These are phyloP conservation scores for Parazoanthus atlanticus DNA, from an alignment of 92 coral and sea anemone genomes.

Conservation along the genomic window DNA sequence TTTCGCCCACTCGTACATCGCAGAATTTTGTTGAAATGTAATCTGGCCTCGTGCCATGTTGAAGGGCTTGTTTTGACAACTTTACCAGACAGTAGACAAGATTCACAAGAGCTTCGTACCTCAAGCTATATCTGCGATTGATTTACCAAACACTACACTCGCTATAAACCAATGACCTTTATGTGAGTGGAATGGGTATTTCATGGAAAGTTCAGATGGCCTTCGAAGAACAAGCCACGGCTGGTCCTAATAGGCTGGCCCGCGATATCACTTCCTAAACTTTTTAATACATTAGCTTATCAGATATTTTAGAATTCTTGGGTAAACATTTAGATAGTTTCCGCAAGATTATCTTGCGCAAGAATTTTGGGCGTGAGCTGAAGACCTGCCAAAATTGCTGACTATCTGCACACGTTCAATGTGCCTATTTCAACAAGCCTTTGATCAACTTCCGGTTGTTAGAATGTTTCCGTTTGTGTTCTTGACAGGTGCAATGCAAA, in stretches of 20 bases:
- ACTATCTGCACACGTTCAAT: conserved; percentile 1
- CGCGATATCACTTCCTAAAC: not conserved
- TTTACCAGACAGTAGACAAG: conserved; percentile 5
- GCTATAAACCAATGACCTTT: not conserved
- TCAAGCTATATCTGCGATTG: conserved; percentile 26
- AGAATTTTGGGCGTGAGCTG: conserved; percentile 22
- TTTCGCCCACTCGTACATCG: not conserved
- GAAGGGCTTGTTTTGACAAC: not conserved
- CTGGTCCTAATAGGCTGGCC: not conserved
- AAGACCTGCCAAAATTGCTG: not conserved
- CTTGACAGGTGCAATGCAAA: not conserved
- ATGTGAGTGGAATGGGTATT: not conserved
- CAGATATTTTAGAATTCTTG: not conserved
- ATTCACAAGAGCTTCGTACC: not conserved
- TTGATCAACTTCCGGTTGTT: conserved; percentile 27
- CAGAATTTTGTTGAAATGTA: not conserved
- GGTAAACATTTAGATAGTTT: not conserved
- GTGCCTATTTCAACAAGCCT: not conserved
- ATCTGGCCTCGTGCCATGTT: not conserved
- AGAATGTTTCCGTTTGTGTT: conserved; percentile 6
- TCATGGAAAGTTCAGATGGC: not conserved
- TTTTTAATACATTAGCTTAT: too few relatives aligned
- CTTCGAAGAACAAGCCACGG: not conserved
- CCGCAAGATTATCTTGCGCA: conserved; percentile 23
- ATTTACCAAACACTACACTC: conserved; percentile 22